phyloP scores from a whole-genome alignment of 1,140 invertebrate species.

The Camponotus pennsylvanicus region DNA sequence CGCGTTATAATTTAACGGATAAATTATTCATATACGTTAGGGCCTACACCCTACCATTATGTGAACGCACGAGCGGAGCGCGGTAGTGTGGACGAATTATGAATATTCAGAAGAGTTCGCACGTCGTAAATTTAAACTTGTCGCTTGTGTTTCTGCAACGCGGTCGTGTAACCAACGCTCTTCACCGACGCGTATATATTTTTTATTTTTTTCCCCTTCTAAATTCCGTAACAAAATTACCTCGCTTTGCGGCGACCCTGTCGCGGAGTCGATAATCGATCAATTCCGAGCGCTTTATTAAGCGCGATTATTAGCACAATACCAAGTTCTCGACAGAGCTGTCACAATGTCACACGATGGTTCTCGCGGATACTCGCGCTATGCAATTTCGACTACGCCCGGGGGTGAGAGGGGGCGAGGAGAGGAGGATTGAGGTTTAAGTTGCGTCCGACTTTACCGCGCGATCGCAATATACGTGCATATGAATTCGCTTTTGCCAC shows the following conservation, averaged over 20 bases:
- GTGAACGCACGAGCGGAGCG: slow-evolving; percentile 61
- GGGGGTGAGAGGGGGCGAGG: background rate
- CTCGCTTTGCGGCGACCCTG: background rate
- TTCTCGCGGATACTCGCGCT: slow-evolving; percentile 39
- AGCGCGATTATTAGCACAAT: background rate
- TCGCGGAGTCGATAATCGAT: background rate
- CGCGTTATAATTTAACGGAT: slow-evolving; percentile 76
- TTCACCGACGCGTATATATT: too few species aligned
- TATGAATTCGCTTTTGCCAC: slow-evolving; percentile 14
- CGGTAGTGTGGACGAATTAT: slow-evolving; percentile 76
- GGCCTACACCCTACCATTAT: slow-evolving; percentile 75
- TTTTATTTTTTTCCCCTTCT: background rate
- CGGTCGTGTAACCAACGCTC: background rate
- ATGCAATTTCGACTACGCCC: slow-evolving; percentile 50
- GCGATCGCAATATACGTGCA: slow-evolving; percentile 50
- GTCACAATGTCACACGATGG: slow-evolving; percentile 32
- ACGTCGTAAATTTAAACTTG: slow-evolving; percentile 72
- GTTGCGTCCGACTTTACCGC: slow-evolving; percentile 63
- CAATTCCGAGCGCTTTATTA: background rate
- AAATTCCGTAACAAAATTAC: background rate
- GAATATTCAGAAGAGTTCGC: slow-evolving; percentile 82
- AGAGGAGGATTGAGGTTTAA: slow-evolving; percentile 53
- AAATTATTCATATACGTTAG: slow-evolving; percentile 82
- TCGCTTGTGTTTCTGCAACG: slow-evolving; percentile 53
- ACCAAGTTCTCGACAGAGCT: background rate